A percentile compares a stretch with the other conserved stretches of the same genome.
These are phyloP conservation scores for Callyntrura guangdongensis DNA, from an alignment of 2,888 invertebrate genomes.

Conservation along the genomic window DNA sequence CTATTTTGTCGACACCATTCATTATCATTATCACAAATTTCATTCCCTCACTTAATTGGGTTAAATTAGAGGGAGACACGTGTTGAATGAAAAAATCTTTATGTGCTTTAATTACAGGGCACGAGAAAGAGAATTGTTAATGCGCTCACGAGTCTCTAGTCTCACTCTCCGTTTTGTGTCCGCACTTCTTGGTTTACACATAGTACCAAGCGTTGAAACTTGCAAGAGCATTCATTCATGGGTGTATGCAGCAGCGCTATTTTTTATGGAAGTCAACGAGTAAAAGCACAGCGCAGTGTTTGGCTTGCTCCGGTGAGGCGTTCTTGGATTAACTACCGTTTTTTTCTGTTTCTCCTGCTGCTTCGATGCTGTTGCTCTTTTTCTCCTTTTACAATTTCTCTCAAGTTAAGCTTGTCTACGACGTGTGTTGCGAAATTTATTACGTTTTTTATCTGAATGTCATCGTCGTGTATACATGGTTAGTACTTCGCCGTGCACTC, in stretches of 20 bases:
- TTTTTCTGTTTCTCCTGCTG: background rate
- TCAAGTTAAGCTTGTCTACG: background rate
- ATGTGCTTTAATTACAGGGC: slow-evolving; percentile 65
- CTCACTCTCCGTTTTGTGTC: background rate
- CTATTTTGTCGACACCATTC: slow-evolving; percentile 48
- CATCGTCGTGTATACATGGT: slow-evolving; percentile 10
- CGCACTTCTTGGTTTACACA: background rate
- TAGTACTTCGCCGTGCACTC: background rate
- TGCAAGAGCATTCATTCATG: background rate
- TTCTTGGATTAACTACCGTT: slow-evolving; percentile 1
- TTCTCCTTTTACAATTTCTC: slow-evolving; percentile 12
- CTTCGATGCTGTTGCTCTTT: background rate
- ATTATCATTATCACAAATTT: slow-evolving; percentile 58
- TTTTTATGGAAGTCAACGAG: background rate
- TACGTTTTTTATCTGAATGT: slow-evolving; percentile 55
- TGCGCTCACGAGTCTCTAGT: background rate
- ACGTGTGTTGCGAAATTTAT: slow-evolving; percentile 51
- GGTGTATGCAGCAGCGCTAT: background rate
- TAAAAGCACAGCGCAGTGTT: background rate
- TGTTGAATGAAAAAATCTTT: slow-evolving; percentile 58
- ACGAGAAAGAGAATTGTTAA: background rate
- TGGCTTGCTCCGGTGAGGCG: background rate
- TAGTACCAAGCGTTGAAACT: background rate
- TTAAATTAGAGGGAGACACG: slow-evolving; percentile 64
- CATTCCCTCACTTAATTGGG: slow-evolving; percentile 60